These are phyloP conservation scores for Allygus modestus DNA, from an alignment of 2,888 invertebrate genomes.

Conservation along the genomic window DNA sequence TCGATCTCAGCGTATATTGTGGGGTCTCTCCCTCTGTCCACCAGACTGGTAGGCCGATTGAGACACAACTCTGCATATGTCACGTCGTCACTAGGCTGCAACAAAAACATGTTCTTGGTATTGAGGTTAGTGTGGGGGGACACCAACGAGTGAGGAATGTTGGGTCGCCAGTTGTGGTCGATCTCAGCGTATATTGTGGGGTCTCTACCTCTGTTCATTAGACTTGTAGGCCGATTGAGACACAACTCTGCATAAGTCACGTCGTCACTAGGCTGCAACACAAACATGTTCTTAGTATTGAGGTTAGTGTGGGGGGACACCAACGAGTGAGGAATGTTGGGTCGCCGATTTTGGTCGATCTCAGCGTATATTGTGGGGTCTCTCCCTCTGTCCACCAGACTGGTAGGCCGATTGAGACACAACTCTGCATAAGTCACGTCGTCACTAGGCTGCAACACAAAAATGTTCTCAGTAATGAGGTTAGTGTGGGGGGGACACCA, in stretches of 20 bases:
- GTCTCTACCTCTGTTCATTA: constrained; percentile 79
- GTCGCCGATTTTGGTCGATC: constrained; percentile 81
- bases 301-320: constrained; percentile 42
- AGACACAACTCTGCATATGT: too few relatives aligned
- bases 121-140: constrained; percentile 61
- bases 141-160: constrained; percentile 62
- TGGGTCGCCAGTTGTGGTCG: constrained; percentile 79
- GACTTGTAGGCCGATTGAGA: constrained; percentile 77
- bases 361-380: constrained; percentile 86
- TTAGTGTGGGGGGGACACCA: constrained; percentile 51
- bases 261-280: constrained; percentile 75
- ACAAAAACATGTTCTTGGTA: neutral
- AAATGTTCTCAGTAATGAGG: constrained; percentile 36
- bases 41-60: too few relatives aligned
- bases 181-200: constrained; percentile 87
- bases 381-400: constrained; percentile 77
- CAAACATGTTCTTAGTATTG: constrained; percentile 36
- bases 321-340: constrained; percentile 62
- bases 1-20: constrained; percentile 87
- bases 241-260: constrained; percentile 81
- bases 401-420: constrained; percentile 78
- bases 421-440: constrained; percentile 82
- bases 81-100: too few relatives aligned
- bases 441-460: constrained; percentile 72
- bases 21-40: constrained; percentile 73